A percentile compares a stretch with the other conserved stretches of the same genome.
Conservation (phyloP, 1,140 invertebrate species). For the Trichonephila clavata region DNA sequence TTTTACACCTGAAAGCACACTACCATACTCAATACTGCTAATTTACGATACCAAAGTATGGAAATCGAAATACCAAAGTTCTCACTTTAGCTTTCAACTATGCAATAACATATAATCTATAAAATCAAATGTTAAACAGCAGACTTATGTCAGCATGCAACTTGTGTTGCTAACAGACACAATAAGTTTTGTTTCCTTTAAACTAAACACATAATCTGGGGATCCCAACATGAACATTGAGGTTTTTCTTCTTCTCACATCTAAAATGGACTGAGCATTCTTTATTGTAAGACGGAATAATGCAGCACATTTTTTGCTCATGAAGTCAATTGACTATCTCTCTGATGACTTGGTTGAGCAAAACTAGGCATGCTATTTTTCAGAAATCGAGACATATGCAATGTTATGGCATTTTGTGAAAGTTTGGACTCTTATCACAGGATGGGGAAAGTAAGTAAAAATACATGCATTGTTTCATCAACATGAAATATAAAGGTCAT, state of each 20-base stretch:
- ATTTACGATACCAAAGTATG: background rate
- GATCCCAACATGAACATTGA: slow-evolving; percentile 62
- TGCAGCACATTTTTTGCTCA: slow-evolving; percentile 74
- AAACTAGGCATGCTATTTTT: slow-evolving; percentile 62
- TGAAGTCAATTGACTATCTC: background rate
- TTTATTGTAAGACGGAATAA: slow-evolving; percentile 72
- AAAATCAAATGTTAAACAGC: background rate
- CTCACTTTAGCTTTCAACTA: background rate
- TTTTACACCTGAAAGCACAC: background rate
- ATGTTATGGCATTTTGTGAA: slow-evolving; percentile 50
- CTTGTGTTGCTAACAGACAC: background rate
- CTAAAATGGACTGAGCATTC: slow-evolving; percentile 75
- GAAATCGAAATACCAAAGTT: background rate
- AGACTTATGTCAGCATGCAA: background rate
- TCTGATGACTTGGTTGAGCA: slow-evolving; percentile 53
- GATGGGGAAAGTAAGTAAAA: slow-evolving; percentile 50
- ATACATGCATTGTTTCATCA: slow-evolving; percentile 4
- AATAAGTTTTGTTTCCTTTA: background rate
- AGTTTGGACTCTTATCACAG: slow-evolving; percentile 73
- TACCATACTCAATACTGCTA: background rate
- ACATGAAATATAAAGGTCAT: slow-evolving; percentile 21
- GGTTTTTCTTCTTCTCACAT: slow-evolving; percentile 11
- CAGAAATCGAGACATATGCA: slow-evolving; percentile 41
- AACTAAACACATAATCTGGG: slow-evolving; percentile 63
- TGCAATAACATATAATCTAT: background rate